These are phyloP conservation scores for Pristionchus fissidentatus DNA, from an alignment of 2,888 invertebrate species.

Conservation along the genomic window DNA sequence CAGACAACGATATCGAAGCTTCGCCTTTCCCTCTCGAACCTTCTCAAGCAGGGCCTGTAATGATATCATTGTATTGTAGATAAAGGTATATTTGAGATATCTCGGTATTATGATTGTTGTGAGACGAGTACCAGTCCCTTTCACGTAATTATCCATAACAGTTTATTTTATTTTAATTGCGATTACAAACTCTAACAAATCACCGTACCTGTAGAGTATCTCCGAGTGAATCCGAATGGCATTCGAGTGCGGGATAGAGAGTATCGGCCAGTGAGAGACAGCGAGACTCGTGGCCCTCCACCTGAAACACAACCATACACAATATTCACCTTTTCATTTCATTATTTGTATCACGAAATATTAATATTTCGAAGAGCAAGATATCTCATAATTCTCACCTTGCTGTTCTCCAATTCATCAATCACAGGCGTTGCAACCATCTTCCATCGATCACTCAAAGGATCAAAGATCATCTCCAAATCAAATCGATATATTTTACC, in stretches of 20 bases:
- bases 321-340: neutral
- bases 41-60: constrained; percentile 35
- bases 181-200: constrained; percentile 18
- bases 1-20: constrained; percentile 50
- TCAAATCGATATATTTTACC: neutral
- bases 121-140: neutral
- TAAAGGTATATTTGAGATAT: neutral
- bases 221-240: constrained; percentile 52
- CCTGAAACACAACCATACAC: constrained; percentile 20
- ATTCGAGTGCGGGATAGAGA: constrained; percentile 57
- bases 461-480: neutral
- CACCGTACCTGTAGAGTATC: constrained; percentile 48
- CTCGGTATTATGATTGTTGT: neutral
- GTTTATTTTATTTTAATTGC: neutral
- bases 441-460: constrained; percentile 68
- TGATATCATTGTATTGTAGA: neutral
- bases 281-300: constrained; percentile 69
- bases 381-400: no score
- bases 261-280: constrained; percentile 62
- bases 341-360: neutral
- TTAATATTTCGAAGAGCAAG: no score
- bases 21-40: constrained; percentile 48
- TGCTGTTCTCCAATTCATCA: constrained; percentile 68
- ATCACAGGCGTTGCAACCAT: constrained; percentile 60
- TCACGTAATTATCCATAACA: neutral